Conservation (phyloP, 2,113 vertebrate species). For the Bambusicola thoracicus region DNA sequence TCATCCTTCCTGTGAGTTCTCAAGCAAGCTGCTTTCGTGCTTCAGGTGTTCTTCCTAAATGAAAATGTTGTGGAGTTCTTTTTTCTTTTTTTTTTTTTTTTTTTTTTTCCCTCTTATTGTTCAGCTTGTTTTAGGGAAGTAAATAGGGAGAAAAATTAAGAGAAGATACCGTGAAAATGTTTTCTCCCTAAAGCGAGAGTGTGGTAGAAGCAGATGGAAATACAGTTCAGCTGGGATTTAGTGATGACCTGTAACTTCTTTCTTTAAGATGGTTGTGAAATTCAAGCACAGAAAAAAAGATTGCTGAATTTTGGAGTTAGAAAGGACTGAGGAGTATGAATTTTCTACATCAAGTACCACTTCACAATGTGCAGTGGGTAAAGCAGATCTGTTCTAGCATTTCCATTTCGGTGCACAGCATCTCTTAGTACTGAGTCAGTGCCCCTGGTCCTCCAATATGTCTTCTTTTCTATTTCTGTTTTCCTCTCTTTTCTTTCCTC, state of each 20-base stretch:
- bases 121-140: not conserved
- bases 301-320: not conserved
- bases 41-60: not conserved
- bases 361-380: not conserved
- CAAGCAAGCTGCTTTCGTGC: not conserved
- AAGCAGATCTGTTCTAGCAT: not conserved
- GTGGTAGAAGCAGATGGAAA: conserved; percentile 13
- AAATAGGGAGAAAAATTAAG: not conserved
- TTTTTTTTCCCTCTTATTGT: not conserved
- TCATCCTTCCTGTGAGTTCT: not conserved
- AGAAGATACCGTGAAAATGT: not conserved
- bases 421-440: not conserved
- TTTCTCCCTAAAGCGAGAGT: not conserved
- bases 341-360: not conserved
- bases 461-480: not conserved
- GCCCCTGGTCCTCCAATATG: not conserved
- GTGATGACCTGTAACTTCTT: not conserved
- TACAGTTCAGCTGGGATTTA: conserved; percentile 11
- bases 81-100: not conserved
- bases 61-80: not conserved
- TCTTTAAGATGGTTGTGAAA: not conserved
- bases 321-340: not conserved
- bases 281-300: not conserved
- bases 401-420: not conserved
- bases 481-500: accelerated